Evolutionary conservation across 1,140 invertebrate genomes (phyloP).

Genomic region (Drosophila eugracilis): DNA sequence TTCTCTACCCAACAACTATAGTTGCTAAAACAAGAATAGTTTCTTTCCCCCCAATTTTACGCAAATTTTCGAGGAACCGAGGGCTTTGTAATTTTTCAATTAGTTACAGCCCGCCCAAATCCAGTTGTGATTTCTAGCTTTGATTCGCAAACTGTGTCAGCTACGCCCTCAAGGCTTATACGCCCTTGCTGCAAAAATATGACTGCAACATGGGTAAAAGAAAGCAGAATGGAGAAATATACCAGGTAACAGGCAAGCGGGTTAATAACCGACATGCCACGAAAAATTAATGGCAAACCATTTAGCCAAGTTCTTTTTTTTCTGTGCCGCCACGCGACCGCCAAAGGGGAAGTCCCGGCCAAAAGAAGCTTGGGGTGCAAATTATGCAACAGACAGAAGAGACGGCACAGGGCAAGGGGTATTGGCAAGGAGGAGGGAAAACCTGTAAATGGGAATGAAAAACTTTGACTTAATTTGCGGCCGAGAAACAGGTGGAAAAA

Average conservation of each 20-base stretch:
- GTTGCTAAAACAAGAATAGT: no score
- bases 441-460: conserved; percentile 30
- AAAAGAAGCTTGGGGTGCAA: conserved; percentile 47
- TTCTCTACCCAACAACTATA: no score
- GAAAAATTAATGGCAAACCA: conserved; percentile 79
- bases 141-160: conserved; percentile 62
- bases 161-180: conserved; percentile 50
- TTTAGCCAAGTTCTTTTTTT: conserved; percentile 56
- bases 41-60: background rate
- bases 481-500: conserved; percentile 41
- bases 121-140: conserved; percentile 30
- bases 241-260: conserved; percentile 45
- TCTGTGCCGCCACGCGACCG: conserved; percentile 31
- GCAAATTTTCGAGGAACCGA: background rate
- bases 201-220: conserved; percentile 18
- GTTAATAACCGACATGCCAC: conserved; percentile 76
- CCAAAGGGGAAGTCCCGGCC: conserved; percentile 53
- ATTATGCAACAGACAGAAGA: conserved; percentile 59
- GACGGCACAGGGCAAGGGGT: background rate
- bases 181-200: conserved; percentile 32
- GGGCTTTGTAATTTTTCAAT: conserved; percentile 47
- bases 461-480: conserved; percentile 52
- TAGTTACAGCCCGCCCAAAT: conserved; percentile 38
- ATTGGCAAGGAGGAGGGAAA: background rate
- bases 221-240: background rate